A percentile compares a stretch with the other conserved stretches of the same genome.
Evolutionary conservation across 2,888 invertebrate genomes (phyloP).

Genomic region (Galerucella pusilla): DNA sequence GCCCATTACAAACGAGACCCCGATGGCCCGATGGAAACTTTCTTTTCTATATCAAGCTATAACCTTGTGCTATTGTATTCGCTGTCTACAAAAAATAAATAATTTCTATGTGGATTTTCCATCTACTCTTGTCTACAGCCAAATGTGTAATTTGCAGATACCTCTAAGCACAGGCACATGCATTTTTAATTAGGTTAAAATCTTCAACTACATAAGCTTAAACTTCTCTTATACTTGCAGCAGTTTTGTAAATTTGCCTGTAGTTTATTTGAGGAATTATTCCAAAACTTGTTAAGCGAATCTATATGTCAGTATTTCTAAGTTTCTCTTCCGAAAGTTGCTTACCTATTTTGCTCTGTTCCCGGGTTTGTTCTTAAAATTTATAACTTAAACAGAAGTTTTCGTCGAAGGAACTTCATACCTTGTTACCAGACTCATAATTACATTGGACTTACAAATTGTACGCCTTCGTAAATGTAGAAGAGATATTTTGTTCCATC

Average conservation of each 20-base stretch:
- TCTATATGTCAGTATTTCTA: slow-evolving; percentile 35
- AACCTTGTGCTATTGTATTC: too few species aligned
- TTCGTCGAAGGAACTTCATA: slow-evolving; percentile 42
- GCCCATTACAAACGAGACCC: too few species aligned
- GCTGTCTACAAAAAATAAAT: too few species aligned
- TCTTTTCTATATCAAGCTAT: too few species aligned
- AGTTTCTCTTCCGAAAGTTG: slow-evolving; percentile 27
- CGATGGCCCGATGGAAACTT: too few species aligned
- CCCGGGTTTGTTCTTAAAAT: slow-evolving; percentile 41
- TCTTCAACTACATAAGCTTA: slow-evolving; percentile 8
- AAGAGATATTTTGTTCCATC: slow-evolving; percentile 12
- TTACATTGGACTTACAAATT: slow-evolving; percentile 35
- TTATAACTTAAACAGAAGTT: slow-evolving; percentile 45
- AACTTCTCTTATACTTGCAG: slow-evolving; percentile 21
- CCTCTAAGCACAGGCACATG: too few species aligned
- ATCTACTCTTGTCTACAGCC: too few species aligned
- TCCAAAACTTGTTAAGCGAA: slow-evolving; percentile 32
- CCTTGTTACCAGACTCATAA: slow-evolving; percentile 38
- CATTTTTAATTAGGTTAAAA: background rate
- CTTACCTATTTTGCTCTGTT: slow-evolving; percentile 40
- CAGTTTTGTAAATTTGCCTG: slow-evolving; percentile 20
- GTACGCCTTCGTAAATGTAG: slow-evolving; percentile 11
- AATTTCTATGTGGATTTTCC: too few species aligned
- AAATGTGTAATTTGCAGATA: too few species aligned
- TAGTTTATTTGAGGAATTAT: slow-evolving; percentile 32